Conservation (phyloP, 2,888 invertebrate genomes). For the Parelbella ahira region DNA sequence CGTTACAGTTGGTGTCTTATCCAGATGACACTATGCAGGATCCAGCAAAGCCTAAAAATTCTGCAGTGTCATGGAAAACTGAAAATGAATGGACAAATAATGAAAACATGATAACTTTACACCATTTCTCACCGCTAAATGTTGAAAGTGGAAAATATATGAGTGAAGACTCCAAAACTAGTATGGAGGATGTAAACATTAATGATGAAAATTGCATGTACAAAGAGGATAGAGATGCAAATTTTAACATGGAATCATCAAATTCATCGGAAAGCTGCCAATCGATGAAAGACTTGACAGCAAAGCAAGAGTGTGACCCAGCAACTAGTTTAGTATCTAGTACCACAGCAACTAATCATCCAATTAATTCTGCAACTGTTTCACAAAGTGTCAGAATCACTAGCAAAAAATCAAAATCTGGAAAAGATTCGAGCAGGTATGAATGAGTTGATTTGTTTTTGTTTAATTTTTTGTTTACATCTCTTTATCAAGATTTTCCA, state of each 20-base stretch:
- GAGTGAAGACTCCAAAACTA: slow-evolving; percentile 71
- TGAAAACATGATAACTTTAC: slow-evolving; percentile 62
- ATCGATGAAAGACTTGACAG: slow-evolving; percentile 62
- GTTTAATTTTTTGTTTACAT: too few relatives aligned
- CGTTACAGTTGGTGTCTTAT: slow-evolving; percentile 66
- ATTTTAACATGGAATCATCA: slow-evolving; percentile 74
- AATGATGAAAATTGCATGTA: slow-evolving; percentile 73
- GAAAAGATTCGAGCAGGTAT: slow-evolving; percentile 69
- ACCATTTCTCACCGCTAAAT: slow-evolving; percentile 58
- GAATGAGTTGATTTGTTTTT: too few relatives aligned
- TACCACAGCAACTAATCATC: slow-evolving; percentile 46
- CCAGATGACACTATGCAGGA: slow-evolving; percentile 71
- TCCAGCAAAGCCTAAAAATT: slow-evolving; percentile 70
- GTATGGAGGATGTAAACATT: slow-evolving; percentile 68
- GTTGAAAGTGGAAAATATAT: slow-evolving; percentile 63
- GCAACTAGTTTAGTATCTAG: slow-evolving; percentile 54
- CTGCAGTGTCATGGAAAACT: slow-evolving; percentile 68
- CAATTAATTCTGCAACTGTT: slow-evolving; percentile 54
- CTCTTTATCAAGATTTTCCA: too few relatives aligned
- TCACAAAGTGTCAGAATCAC: slow-evolving; percentile 50
- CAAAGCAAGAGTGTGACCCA: slow-evolving; percentile 59
- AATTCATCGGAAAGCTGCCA: slow-evolving; percentile 75
- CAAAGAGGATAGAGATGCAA: slow-evolving; percentile 71
- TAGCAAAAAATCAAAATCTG: slow-evolving; percentile 61
- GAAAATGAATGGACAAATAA: slow-evolving; percentile 63